Base-by-base conservation (phyloP, 2,797 vertebrate genomes). In the Falco naumanni region DNA sequence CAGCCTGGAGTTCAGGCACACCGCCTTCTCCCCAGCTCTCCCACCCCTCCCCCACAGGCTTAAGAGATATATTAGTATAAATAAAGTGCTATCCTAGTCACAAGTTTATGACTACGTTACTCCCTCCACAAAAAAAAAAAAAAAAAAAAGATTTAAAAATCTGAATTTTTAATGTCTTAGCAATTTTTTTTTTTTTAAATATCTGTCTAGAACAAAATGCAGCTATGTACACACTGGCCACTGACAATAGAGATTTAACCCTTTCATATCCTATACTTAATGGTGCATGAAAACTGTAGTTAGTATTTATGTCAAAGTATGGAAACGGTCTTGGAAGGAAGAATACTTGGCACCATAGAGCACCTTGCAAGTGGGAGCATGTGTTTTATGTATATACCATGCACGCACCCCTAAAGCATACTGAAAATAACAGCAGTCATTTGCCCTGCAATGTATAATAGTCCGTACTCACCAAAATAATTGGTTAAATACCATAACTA, bases 11-110 rank as follows among this genome's bases (percentile, higher is more conserved):
- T 60, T 94, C 70, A 59, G 16, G 65, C 13, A 59, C 1, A 2
- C 8, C 0, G 0, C n/a, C 31, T 75, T 61, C 71, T 85, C 37
- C 28, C 34, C 34, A 66, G 29, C 20, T 89, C 41, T 80, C 53
- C 60, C 31, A 53, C 16, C 16, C 43, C 37, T 60, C 63, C 31
- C 39, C 53, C 60, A 50, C 34, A 1, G 3, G 72, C 29, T 57
- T 94, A 48, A 87, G 69, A 76, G 39, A 69, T 39, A 96, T 95
- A 86, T 89, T 82, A 77, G 34, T 74, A 33, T 11, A 84, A 69
- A 95, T 34, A 71, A 60, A 43, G 43, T 43, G 16, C 16, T 43
- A 43, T 43, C 43, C 43, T 16, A 16, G 43, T 43, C 43, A 43
- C 43, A 43, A 43, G 7, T 43, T 95, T 31, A 81, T 81, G 83